Evolutionary conservation across 2,888 invertebrate genomes (phyloP), one percentile per base, ranked within the genome.

Genomic region (Leptodirus hochenwartii): DNA sequence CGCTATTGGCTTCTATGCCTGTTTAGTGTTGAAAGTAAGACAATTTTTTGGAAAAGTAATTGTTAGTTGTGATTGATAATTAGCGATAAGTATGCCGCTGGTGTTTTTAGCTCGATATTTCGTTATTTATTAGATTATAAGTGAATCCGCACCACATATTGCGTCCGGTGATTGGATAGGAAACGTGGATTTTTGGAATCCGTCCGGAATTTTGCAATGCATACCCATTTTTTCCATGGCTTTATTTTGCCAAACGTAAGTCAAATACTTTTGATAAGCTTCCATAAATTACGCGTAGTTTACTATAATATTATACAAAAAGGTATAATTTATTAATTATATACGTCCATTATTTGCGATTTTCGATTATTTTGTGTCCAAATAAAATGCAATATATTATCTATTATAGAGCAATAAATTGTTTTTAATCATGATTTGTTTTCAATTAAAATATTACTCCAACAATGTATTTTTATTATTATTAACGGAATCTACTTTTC

Each of bases 171-270:
- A 78, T 42, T 88, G 87, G 84, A 56, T 66, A 22, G 52, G 63
- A 1, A 64, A 69, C 37, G 70, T 87, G 2, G 64, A 71, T 42
- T 69, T 73, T 47, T 90, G 88, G 88, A 66, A 73, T 42, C 78
- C 85, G 0, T 65, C 75, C 0, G 93, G 93, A 1, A 60, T 91
- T 33, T 59, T 95, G 28, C 87, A 88, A 44, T 88, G 90, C 50
- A 62, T 95, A 39, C 96, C 96, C 1, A 95, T 96, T 42, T 88
- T 95, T 56, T 81, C 90, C 8, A 87, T 95, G 80, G 91, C 95
- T 0, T 62, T 95, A 31, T 90, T 88, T 38, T 96, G 96, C 58
- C 96, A 96, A 59, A 90, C 93, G 74, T 85, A 56, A 67, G 71
- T 17, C 10, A 20, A 22, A 15, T 17, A 9, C 26, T 32, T n/a